Base-by-base conservation (phyloP, 2,797 vertebrate species). In the Spinus olivaceus region DNA sequence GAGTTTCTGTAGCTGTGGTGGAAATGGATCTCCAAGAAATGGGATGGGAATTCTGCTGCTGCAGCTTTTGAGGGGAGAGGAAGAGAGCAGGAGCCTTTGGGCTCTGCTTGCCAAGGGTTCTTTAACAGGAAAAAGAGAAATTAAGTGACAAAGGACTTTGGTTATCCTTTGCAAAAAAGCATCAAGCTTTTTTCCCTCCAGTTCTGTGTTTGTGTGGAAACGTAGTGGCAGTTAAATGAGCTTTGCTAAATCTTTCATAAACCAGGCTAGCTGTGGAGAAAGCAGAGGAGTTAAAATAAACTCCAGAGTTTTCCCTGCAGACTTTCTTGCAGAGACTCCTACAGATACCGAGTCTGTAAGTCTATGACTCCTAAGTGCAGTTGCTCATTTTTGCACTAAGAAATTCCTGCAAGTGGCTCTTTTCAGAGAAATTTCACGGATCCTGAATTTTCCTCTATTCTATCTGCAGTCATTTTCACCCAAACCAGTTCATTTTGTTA, bases 71-170 rank as follows among this genome's bases (percentile, higher is more conserved):
- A 27, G 13, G 32, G 6, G 5, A n/a, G 47, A 37, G 23, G 35
- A 28, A n/a, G 12, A 23, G 23, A 64, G 50, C 25, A 27, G 33
- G 14, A 1, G 9, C 5, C 32, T 49, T 35, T 0, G 0, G 14
- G 28, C 16, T 66, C 32, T 78, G 44, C 46, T 66, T 50, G 12
- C 24, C 41, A 71, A 30, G 17, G 7, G 6, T 9, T 49, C 59
- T 44, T 79, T 54, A 12, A 28, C 46, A 2, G 5, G 39, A 51
- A 86, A 42, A 21, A 42, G 25, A 54, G 24, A 39, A 76, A 54
- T 73, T 56, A 59, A 32, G 14, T 42, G 50, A 72, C 61, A 33
- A 88, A 78, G 35, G 18, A 30, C 79, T 80, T 90, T 69, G 44
- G 28, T 70, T 81, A 41, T 57, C 13, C 12, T 77, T 39, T 5